Evolutionary conservation across 2,888 invertebrate genomes (phyloP), one percentile per base, ranked within the genome.

Genomic region (Synanthedon vespiformis): DNA sequence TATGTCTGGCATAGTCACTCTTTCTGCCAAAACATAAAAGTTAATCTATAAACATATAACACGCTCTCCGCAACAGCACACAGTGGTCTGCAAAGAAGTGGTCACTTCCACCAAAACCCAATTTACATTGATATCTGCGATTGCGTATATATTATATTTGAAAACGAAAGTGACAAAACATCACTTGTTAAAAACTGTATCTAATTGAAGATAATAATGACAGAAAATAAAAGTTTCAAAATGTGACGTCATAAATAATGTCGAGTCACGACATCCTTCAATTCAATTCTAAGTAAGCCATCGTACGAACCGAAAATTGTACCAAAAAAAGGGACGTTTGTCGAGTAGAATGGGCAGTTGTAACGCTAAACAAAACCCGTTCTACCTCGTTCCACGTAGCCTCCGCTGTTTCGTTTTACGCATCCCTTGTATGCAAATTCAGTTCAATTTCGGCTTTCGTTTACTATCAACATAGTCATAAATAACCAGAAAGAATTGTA

Each of bases 341-440:
- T 55, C 62, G 62, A 70, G 67, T 66, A 59, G 61, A 64, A 71
- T 67, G 58, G 63, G 53, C 54, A 52, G 55, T 59, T 61, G 56
- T 63, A 63, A 63, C 60, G 58, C 50, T 18, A 50, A n/a, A 57
- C 55, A 60, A 59, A 61, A 52, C 51, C 52, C 49, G 52, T 54
- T 53, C 49, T 52, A 56, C 56, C 51, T 51, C 49, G 52, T 54
- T 53, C 49, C 54, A 56, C 56, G 48, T 12, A 51, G 56, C 52
- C 52, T 49, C 51, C 50, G 34, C 48, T 49, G 54, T 53, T 56
- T 55, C 56, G 54, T 56, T 65, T 66, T 64, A 60, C 61, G 65
- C 65, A 67, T 70, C 73, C 70, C 72, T 80, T 77, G 71, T 77
- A 78, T 79, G 78, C 73, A 78, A 79, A 80, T 80, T 67, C 59